phyloP scores from a whole-genome alignment of 1,140 invertebrate species.

The Pseudomyrmex cubaensis region DNA sequence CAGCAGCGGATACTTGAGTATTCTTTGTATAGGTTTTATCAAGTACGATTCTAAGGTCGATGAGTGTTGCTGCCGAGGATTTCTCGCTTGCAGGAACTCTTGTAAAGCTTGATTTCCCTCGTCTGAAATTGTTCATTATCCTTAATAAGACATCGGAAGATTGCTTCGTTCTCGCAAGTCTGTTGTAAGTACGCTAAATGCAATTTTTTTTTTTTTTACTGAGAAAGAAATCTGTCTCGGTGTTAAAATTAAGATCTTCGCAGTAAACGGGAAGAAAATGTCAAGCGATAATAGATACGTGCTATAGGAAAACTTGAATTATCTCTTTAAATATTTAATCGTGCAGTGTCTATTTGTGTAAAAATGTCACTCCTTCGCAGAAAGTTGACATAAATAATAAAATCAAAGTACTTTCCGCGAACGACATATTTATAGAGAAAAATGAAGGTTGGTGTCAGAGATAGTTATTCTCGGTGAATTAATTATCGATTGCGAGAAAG shows the following conservation, averaged over 20 bases:
- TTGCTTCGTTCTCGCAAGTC: slow-evolving; percentile 16
- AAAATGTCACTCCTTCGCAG: slow-evolving; percentile 17
- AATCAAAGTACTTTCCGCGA: slow-evolving; percentile 25
- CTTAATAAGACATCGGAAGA: slow-evolving; percentile 29
- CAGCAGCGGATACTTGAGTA: slow-evolving; percentile 98
- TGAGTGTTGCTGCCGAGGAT: slow-evolving; percentile 98
- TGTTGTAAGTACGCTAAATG: neutral
- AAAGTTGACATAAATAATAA: slow-evolving; percentile 40
- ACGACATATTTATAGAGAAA: slow-evolving; percentile 28
- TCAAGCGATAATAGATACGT: neutral
- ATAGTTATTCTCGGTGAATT: slow-evolving; percentile 39
- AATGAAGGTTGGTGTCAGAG: neutral
- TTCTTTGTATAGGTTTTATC: slow-evolving; percentile 99
- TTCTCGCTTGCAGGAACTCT: slow-evolving; percentile 96
- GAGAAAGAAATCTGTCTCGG: neutral
- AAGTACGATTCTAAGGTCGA: slow-evolving; percentile 98
- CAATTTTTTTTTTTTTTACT: slow-evolving; percentile 1
- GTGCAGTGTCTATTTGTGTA: neutral
- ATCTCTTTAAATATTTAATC: slow-evolving; percentile 36
- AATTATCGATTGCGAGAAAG: slow-evolving; percentile 45
- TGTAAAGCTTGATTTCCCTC: slow-evolving; percentile 98
- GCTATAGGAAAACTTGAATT: neutral
- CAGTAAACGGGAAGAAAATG: neutral
- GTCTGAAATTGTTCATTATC: slow-evolving; percentile 85
- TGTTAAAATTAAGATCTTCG: neutral